phyloP scores from a whole-genome alignment of 2,888 invertebrate species.

The Meandrusa payeni region DNA sequence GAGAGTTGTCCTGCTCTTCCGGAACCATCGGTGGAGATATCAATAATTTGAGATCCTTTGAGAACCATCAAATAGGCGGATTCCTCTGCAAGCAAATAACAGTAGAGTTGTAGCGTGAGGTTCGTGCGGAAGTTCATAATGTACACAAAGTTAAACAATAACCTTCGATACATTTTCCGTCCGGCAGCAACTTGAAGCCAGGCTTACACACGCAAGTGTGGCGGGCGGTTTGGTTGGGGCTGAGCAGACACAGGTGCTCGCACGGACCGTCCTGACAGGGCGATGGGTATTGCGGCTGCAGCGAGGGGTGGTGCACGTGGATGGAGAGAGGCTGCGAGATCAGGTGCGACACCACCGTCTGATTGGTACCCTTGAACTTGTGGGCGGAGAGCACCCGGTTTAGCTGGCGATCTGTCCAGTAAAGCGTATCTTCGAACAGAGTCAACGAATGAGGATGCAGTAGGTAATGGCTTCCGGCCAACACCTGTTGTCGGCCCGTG shows the following conservation, averaged over 20 bases:
- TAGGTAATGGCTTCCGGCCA: conserved; percentile 94
- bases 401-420: conserved; percentile 97
- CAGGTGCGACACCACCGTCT: conserved; percentile 95
- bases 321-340: conserved; percentile 97
- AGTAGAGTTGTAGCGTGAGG: no score
- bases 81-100: conserved; percentile 88
- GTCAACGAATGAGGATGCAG: conserved; percentile 97
- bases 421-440: conserved; percentile 96
- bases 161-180: conserved; percentile 87
- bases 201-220: conserved; percentile 96
- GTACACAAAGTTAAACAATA: conserved; percentile 19
- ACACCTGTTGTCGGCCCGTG: conserved; percentile 91
- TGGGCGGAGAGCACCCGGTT: conserved; percentile 94
- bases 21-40: conserved; percentile 88
- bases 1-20: conserved; percentile 89
- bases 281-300: conserved; percentile 90
- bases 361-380: conserved; percentile 95
- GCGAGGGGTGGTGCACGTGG: conserved; percentile 95
- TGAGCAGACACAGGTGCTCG: conserved; percentile 94
- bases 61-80: conserved; percentile 94
- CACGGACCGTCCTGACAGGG: conserved; percentile 88
- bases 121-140: no score
- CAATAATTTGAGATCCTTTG: conserved; percentile 93
- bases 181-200: conserved; percentile 86
- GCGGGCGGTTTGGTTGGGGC: conserved; percentile 85